Evolutionary conservation across 1,140 invertebrate genomes (phyloP).

Genomic region (Tigriopus japonicus): DNA sequence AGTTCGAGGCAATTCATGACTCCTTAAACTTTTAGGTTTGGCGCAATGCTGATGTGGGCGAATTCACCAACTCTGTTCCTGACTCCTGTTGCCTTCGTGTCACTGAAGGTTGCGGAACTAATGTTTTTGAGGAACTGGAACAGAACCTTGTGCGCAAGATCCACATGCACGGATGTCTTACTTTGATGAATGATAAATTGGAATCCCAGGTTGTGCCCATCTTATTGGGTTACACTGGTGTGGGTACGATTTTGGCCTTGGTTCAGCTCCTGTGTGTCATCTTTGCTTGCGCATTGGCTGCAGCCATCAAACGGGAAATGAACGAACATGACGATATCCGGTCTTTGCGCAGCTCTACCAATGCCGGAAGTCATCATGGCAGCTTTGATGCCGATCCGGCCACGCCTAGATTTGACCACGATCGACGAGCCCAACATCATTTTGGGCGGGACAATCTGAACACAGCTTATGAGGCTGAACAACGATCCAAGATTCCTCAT

Average conservation of each 20-base stretch:
- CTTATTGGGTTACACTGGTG: neutral
- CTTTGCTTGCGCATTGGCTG: neutral
- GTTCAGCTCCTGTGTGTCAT: neutral
- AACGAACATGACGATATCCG: neutral
- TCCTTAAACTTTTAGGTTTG: neutral
- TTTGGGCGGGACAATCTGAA: too few species aligned
- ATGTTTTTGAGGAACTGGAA: neutral
- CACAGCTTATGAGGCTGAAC: too few species aligned
- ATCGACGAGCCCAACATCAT: too few species aligned
- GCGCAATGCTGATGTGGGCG: neutral
- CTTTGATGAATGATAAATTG: neutral
- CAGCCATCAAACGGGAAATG: neutral
- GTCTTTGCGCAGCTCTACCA: too few species aligned
- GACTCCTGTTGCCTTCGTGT: neutral
- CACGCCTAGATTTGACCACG: too few species aligned
- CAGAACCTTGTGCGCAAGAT: neutral
- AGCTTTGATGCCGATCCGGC: too few species aligned
- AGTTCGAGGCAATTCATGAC: too few species aligned
- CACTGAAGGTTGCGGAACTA: neutral
- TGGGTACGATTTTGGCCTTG: slow-evolving; percentile 2
- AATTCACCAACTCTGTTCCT: slow-evolving; percentile 1
- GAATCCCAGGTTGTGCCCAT: neutral
- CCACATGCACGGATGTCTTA: neutral
- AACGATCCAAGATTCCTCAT: too few species aligned
- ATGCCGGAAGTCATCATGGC: too few species aligned